A percentile compares a stretch with the other conserved stretches of the same genome.
phyloP scores from a whole-genome alignment of 2,797 vertebrate species.

The Cirrhinus molitorella region DNA sequence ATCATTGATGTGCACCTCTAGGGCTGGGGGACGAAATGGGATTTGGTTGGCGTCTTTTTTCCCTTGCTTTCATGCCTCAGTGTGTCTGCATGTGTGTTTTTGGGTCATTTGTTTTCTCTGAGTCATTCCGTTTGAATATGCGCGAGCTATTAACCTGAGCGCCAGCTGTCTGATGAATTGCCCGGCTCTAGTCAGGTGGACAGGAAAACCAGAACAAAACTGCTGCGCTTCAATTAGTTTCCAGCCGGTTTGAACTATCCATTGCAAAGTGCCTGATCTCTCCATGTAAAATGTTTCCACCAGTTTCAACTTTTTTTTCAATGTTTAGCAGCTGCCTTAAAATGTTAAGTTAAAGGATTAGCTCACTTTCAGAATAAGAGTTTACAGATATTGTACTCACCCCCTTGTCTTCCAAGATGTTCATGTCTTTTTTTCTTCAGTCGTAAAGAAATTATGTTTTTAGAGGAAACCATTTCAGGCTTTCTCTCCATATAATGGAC shows the following conservation, averaged over 20 bases:
- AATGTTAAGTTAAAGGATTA: too few relatives aligned
- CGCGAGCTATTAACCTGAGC: constrained; percentile 49
- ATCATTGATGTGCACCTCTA: constrained; percentile 48
- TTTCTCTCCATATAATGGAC: too few relatives aligned
- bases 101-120: constrained; percentile 70
- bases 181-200: constrained; percentile 34
- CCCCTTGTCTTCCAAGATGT: too few relatives aligned
- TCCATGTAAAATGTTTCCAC: too few relatives aligned
- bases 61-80: constrained; percentile 63
- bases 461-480: too few relatives aligned
- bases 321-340: too few relatives aligned
- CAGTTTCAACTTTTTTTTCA: too few relatives aligned
- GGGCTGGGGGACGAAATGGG: constrained; percentile 51
- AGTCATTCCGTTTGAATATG: constrained; percentile 65
- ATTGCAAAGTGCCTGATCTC: not conserved
- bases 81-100: constrained; percentile 60
- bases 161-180: constrained; percentile 62
- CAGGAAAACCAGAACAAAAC: constrained; percentile 24
- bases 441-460: too few relatives aligned
- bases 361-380: too few relatives aligned
- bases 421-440: too few relatives aligned
- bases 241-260: not conserved
- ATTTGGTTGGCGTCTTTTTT: constrained; percentile 53
- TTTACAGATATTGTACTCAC: too few relatives aligned
- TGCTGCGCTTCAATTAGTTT: not conserved